A percentile compares a stretch with the other conserved stretches of the same genome.
phyloP scores from a whole-genome alignment of 1,140 invertebrate species.

The Planococcus citri region DNA sequence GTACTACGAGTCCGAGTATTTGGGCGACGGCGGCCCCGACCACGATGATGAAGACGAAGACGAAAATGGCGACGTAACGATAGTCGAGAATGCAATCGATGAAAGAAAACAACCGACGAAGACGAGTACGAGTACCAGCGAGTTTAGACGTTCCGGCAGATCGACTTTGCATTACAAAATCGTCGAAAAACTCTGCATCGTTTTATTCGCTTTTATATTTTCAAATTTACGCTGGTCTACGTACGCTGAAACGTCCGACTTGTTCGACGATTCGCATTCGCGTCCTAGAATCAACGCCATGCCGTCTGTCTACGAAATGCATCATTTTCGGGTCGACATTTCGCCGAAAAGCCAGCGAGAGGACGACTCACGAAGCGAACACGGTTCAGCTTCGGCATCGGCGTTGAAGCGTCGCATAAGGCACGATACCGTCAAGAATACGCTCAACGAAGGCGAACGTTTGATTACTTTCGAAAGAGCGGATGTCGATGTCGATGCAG shows the following conservation, averaged over 20 bases:
- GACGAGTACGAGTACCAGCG: too few species aligned
- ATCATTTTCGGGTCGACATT: too few species aligned
- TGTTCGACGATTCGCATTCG: background rate
- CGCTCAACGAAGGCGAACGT: background rate
- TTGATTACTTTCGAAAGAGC: background rate
- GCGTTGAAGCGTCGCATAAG: background rate
- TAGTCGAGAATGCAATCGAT: too few species aligned
- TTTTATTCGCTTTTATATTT: background rate
- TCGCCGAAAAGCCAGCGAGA: too few species aligned
- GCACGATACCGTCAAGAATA: background rate
- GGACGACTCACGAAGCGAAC: too few species aligned
- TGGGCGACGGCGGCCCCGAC: background rate
- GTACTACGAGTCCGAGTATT: background rate
- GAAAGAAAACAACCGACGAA: too few species aligned
- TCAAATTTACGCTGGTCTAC: background rate
- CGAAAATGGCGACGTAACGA: too few species aligned
- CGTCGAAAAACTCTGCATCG: background rate
- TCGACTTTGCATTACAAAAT: background rate
- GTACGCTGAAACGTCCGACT: background rate
- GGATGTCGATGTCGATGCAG: background rate
- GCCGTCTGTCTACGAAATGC: too few species aligned
- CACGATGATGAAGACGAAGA: background rate
- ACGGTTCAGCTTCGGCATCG: background rate
- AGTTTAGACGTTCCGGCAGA: background rate
- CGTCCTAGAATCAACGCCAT: too few species aligned